Conservation (phyloP, 2,797 vertebrate species). For the Tachyglossus aculeatus region DNA sequence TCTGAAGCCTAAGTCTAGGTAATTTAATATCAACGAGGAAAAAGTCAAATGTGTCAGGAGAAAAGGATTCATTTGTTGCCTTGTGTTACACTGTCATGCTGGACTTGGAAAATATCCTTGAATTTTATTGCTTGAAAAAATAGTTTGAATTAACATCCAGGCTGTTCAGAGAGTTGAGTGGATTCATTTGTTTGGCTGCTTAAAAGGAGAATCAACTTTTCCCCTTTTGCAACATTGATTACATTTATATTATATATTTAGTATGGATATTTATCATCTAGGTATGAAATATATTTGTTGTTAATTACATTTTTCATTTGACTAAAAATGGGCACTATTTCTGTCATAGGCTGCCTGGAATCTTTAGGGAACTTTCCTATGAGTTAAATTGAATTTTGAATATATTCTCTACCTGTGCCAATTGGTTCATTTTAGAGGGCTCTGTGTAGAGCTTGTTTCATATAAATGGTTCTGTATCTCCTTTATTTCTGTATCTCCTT, state of each 20-base stretch:
- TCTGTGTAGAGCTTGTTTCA: slow-evolving; percentile 19
- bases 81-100: background rate
- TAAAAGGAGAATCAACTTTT: too few species aligned
- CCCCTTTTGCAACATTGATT: too few species aligned
- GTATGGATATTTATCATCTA: too few species aligned
- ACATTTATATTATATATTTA: too few species aligned
- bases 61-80: background rate
- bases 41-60: slow-evolving; percentile 6
- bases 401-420: slow-evolving; percentile 27
- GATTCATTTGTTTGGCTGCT: too few species aligned
- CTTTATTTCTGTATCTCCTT: background rate
- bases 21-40: background rate
- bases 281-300: too few species aligned
- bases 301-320: background rate
- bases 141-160: background rate
- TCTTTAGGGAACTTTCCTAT: slow-evolving; percentile 30
- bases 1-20: background rate
- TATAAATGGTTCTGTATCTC: background rate
- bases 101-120: background rate
- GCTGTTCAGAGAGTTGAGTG: background rate
- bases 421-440: background rate
- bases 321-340: slow-evolving; percentile 26
- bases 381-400: slow-evolving; percentile 31
- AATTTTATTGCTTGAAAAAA: slow-evolving; percentile 9
- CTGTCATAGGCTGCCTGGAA: slow-evolving; percentile 12